Evolutionary conservation across 2,113 vertebrate genomes (phyloP).

Genomic region (Struthio camelus): DNA sequence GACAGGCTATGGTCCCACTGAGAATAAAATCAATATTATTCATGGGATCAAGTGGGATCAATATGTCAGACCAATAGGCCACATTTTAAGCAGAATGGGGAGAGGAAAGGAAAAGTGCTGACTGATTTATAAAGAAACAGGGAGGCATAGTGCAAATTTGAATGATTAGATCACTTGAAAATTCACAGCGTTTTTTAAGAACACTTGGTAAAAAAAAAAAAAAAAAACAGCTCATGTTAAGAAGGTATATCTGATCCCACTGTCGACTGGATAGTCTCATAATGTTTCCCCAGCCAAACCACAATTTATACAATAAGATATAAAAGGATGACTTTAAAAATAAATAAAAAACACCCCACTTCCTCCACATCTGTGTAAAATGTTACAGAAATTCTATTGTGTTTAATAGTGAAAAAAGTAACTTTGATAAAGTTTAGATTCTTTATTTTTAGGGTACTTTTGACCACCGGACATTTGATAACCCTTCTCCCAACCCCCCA

Average conservation of each 20-base stretch:
- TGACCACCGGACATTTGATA: not conserved
- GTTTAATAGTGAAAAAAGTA: not conserved
- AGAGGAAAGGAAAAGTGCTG: constrained; percentile 46
- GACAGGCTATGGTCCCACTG: constrained; percentile 67
- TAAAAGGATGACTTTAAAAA: not conserved
- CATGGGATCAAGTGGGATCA: constrained; percentile 76
- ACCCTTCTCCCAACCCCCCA: too few relatives aligned
- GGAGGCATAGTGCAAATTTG: not conserved
- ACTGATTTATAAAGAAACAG: constrained; percentile 4
- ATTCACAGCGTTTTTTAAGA: not conserved
- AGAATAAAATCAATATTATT: constrained; percentile 85
- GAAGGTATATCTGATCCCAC: not conserved
- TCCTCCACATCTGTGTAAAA: not conserved
- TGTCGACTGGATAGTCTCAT: not conserved
- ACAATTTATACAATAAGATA: not conserved
- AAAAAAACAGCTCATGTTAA: not conserved
- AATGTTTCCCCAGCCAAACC: not conserved
- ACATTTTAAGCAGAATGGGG: constrained; percentile 24
- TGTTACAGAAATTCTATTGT: not conserved
- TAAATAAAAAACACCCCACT: not conserved
- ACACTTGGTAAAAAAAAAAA: not conserved
- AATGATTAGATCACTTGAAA: constrained; percentile 18
- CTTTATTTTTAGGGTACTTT: not conserved
- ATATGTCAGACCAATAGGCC: constrained; percentile 66
- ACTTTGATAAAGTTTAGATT: not conserved